Percentiles rank a stretch among this genome's conserved stretches.
phyloP scores from a whole-genome alignment of 2,797 vertebrate species.

The Pseudochaenichthys georgianus region DNA sequence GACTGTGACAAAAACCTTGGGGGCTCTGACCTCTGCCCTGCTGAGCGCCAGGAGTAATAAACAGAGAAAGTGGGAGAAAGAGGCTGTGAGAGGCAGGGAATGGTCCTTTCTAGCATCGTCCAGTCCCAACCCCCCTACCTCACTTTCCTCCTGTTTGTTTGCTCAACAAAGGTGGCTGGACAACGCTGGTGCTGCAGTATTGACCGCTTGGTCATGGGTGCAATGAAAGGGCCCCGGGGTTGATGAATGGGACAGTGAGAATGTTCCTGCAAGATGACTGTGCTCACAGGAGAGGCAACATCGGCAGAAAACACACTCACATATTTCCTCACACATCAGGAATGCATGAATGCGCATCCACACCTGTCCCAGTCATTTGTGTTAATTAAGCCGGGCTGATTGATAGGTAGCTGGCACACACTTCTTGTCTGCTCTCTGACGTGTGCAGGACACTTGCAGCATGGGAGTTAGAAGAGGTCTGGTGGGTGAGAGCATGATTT shows the following conservation, averaged over 20 bases:
- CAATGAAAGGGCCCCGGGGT: constrained; percentile 53
- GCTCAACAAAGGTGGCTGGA: constrained; percentile 74
- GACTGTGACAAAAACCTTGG: constrained; percentile 46
- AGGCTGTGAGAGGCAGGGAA: constrained; percentile 61
- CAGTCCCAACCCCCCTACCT: constrained; percentile 53
- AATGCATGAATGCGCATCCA: constrained; percentile 24
- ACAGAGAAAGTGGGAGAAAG: constrained; percentile 64
- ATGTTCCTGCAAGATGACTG: constrained; percentile 83
- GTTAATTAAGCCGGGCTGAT: constrained; percentile 47
- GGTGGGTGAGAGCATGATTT: constrained; percentile 1
- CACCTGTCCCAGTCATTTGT: constrained; percentile 45
- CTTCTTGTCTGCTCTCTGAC: constrained; percentile 24
- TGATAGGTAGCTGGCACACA: constrained; percentile 28
- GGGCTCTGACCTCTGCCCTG: constrained; percentile 57
- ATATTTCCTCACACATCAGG: constrained; percentile 36
- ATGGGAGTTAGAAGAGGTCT: constrained; percentile 46
- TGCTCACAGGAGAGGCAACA: constrained; percentile 39
- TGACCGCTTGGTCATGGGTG: constrained; percentile 67
- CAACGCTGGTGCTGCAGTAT: constrained; percentile 75
- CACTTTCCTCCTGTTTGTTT: constrained; percentile 82
- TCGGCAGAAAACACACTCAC: constrained; percentile 25
- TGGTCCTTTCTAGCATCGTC: constrained; percentile 84
- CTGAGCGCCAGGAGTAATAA: constrained; percentile 17
- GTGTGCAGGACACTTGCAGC: constrained; percentile 25
- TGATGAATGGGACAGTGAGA: constrained; percentile 67